phyloP scores from a whole-genome alignment of 2,113 vertebrate species.

The Tursiops truncatus region DNA sequence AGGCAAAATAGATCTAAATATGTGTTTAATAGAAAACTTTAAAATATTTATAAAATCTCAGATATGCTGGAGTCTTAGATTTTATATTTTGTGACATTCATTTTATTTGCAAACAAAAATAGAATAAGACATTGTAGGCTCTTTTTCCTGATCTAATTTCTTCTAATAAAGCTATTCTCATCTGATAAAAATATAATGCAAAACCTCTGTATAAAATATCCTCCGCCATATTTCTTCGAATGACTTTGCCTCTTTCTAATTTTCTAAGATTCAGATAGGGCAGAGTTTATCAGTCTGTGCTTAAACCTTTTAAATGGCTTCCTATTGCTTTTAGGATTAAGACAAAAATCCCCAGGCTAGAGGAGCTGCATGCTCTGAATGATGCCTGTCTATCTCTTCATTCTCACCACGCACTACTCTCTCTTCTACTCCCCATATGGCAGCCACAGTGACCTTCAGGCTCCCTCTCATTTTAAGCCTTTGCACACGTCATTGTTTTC shows the following conservation, averaged over 20 bases:
- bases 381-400: neutral
- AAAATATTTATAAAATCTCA: neutral
- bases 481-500: neutral
- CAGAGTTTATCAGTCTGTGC: neutral
- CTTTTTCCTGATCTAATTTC: neutral
- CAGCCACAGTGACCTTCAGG: neutral
- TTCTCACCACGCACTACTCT: neutral
- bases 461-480: neutral
- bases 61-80: neutral
- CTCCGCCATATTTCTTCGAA: neutral
- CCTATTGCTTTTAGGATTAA: neutral
- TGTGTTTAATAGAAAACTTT: neutral
- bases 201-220: neutral
- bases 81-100: neutral
- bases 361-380: neutral
- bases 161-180: neutral
- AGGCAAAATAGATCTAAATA: neutral
- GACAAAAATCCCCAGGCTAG: neutral
- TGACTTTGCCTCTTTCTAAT: constrained; percentile 9
- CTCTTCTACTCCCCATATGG: accelerated
- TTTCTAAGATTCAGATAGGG: constrained; percentile 30
- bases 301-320: neutral
- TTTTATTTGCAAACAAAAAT: neutral
- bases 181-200: neutral
- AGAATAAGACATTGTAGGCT: neutral